Evolutionary conservation across 1,140 invertebrate genomes (phyloP).

Genomic region (Phocides pigmalion): DNA sequence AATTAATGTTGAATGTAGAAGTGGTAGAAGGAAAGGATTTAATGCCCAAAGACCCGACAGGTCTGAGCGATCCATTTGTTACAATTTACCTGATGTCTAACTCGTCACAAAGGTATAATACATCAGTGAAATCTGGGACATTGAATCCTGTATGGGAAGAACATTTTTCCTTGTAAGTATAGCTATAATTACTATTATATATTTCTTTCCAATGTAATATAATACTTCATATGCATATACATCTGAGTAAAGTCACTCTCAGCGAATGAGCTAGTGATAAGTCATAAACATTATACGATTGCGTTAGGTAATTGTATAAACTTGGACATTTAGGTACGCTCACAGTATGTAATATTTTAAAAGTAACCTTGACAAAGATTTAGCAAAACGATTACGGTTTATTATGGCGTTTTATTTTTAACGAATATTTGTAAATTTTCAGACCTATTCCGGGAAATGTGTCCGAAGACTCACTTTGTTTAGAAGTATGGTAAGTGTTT

Average conservation of each 20-base stretch:
- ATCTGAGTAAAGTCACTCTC: too few relatives aligned
- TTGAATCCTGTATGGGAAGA: slow-evolving; percentile 98
- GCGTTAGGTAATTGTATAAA: not conserved
- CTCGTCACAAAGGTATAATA: slow-evolving; percentile 91
- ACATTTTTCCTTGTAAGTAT: slow-evolving; percentile 97
- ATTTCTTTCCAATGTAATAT: too few relatives aligned
- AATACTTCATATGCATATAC: too few relatives aligned
- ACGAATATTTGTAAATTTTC: slow-evolving; percentile 51
- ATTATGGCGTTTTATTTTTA: slow-evolving; percentile 20
- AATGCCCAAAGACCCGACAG: slow-evolving; percentile 97
- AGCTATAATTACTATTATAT: too few relatives aligned
- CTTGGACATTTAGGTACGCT: not conserved
- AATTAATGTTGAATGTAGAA: slow-evolving; percentile 95
- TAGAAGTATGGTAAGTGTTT: slow-evolving; percentile 89
- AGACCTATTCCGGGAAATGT: slow-evolving; percentile 87
- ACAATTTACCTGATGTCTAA: slow-evolving; percentile 92
- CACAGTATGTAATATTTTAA: not conserved
- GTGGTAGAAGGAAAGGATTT: slow-evolving; percentile 97
- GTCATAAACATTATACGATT: slow-evolving; percentile 11
- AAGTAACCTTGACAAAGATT: not conserved
- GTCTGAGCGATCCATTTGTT: slow-evolving; percentile 97
- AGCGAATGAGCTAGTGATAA: too few relatives aligned
- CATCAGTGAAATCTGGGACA: slow-evolving; percentile 95
- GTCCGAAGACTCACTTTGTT: slow-evolving; percentile 86
- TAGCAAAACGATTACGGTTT: slow-evolving; percentile 36